Conservation (phyloP, 2,888 invertebrate species). For the Agrilus cyanescens region DNA sequence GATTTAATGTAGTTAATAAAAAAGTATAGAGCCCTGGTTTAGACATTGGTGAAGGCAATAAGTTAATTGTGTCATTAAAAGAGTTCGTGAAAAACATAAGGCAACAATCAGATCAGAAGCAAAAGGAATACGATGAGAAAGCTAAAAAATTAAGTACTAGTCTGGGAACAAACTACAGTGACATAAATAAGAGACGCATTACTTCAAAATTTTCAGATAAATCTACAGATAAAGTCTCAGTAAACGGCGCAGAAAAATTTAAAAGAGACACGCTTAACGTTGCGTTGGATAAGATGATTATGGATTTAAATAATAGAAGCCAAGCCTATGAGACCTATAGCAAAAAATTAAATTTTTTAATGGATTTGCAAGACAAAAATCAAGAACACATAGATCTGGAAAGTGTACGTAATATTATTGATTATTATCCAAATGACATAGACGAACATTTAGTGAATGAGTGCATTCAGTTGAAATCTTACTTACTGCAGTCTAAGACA, state of each 20-base stretch:
- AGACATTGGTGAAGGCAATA: conserved; percentile 14
- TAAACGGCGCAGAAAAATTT: conserved; percentile 11
- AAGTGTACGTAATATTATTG: conserved; percentile 8
- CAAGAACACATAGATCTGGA: conserved; percentile 7
- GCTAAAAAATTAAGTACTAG: conserved; percentile 11
- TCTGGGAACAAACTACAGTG: conserved; percentile 10
- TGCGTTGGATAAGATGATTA: conserved; percentile 9
- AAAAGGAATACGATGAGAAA: conserved; percentile 6
- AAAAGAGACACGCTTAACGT: conserved; percentile 10
- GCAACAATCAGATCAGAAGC: conserved; percentile 10
- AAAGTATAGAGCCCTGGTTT: conserved; percentile 8
- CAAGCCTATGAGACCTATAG: conserved; percentile 10
- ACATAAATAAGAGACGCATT: conserved; percentile 10
- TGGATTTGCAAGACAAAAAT: conserved; percentile 9
- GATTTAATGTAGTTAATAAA: conserved; percentile 12
- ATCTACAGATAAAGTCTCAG: conserved; percentile 9
- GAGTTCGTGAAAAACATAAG: conserved; percentile 10
- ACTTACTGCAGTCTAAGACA: conserved; percentile 1
- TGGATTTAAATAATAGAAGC: conserved; percentile 11
- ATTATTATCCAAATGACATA: conserved; percentile 4
- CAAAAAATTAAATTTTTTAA: conserved; percentile 11
- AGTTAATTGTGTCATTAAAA: conserved; percentile 2
- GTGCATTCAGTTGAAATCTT: background rate
- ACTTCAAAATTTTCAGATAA: conserved; percentile 12
- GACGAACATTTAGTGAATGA: conserved; percentile 3